Conservation (phyloP, 2,113 vertebrate genomes). For the Chloropsis hardwickii region DNA sequence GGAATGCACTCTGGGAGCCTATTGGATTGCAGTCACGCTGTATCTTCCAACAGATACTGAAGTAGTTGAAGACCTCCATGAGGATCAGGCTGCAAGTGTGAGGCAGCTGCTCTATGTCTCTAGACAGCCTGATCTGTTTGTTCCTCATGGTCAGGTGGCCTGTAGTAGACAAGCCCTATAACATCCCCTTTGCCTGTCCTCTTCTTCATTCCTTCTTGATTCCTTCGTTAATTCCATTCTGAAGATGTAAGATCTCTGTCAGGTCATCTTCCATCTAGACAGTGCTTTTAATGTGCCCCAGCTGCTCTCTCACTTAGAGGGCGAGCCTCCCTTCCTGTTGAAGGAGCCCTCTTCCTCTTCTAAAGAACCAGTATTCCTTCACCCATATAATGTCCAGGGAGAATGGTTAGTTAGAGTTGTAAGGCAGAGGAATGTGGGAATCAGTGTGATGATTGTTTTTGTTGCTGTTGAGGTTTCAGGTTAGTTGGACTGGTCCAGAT, state of each 20-base stretch:
- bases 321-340: neutral
- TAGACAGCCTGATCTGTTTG: neutral
- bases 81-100: neutral
- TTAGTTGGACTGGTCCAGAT: neutral
- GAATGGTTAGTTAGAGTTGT: neutral
- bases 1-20: neutral
- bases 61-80: neutral
- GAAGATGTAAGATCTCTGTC: neutral
- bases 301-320: neutral
- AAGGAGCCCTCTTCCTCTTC: neutral
- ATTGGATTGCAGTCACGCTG: neutral
- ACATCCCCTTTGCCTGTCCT: neutral
- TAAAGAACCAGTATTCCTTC: neutral
- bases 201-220: no score
- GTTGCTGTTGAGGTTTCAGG: neutral
- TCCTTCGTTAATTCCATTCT: no score
- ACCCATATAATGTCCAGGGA: neutral
- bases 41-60: neutral
- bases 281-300: neutral
- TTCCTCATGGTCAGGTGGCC: neutral
- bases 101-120: neutral
- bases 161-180: neutral
- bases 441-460: neutral
- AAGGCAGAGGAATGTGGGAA: neutral
- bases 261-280: neutral